Conservation (phyloP, 2,888 invertebrate genomes). For the Drosophila koepferae region DNA sequence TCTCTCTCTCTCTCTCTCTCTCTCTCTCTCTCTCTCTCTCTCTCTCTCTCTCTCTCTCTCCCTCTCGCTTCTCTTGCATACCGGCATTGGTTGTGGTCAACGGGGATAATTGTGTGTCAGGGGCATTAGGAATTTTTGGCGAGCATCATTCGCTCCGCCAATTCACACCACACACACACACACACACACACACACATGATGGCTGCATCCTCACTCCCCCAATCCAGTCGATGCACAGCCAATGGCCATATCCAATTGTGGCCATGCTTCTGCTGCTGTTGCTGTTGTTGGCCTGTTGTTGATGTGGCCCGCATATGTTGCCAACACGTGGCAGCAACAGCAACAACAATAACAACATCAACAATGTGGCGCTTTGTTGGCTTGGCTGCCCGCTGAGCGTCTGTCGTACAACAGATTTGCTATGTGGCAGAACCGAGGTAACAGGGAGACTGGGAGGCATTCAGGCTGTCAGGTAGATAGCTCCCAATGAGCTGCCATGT, state of each 20-base stretch:
- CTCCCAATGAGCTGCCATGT: constrained; percentile 48
- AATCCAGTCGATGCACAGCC: neutral
- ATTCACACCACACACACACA: neutral
- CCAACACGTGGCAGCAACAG: constrained; percentile 68
- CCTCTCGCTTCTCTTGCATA: constrained; percentile 17
- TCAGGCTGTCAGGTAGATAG: neutral
- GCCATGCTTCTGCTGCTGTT: constrained; percentile 40
- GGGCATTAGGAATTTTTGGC: constrained; percentile 57
- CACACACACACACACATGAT: neutral
- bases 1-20: too few species aligned
- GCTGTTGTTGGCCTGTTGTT: constrained; percentile 39
- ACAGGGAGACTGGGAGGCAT: neutral
- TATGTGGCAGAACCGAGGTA: neutral
- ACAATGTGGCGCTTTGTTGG: constrained; percentile 38
- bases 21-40: too few species aligned
- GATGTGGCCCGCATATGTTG: constrained; percentile 61
- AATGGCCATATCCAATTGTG: constrained; percentile 37
- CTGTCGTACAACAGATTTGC: constrained; percentile 54
- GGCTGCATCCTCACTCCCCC: neutral
- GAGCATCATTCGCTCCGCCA: constrained; percentile 28
- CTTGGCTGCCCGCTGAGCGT: constrained; percentile 40
- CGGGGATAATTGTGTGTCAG: constrained; percentile 69
- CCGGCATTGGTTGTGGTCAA: constrained; percentile 13
- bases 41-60: too few species aligned
- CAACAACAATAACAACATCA: constrained; percentile 43